Conservation (phyloP, 2,797 vertebrate species). For the Ataeniobius toweri region DNA sequence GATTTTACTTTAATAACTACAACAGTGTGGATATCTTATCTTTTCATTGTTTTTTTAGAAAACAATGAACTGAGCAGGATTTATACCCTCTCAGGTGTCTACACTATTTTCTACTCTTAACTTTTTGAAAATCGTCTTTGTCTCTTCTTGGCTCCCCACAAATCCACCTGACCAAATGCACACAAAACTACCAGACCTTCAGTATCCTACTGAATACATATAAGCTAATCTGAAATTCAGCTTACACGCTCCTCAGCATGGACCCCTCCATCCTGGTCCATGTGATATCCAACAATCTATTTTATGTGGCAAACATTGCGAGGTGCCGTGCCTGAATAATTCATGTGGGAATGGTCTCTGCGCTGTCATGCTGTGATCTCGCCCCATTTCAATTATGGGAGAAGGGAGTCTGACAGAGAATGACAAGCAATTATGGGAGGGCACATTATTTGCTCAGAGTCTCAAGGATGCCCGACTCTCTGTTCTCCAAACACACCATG, state of each 20-base stretch:
- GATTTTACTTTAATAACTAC: too few species aligned
- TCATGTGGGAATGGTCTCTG: conserved; percentile 46
- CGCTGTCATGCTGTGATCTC: conserved; percentile 58
- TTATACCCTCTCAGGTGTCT: not conserved
- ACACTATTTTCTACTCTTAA: not conserved
- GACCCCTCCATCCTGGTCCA: conserved; percentile 44
- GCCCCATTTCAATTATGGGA: conserved; percentile 63
- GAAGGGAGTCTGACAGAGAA: conserved; percentile 56
- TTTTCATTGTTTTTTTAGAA: not conserved
- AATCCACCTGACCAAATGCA: conserved; percentile 6
- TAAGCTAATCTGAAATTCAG: conserved; percentile 54
- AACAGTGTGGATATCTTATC: too few species aligned
- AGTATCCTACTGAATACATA: conserved; percentile 31
- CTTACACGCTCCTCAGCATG: conserved; percentile 40
- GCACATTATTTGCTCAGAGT: conserved; percentile 37
- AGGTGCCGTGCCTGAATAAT: conserved; percentile 68
- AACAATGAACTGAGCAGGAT: not conserved
- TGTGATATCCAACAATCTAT: conserved; percentile 58
- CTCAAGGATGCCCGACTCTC: conserved; percentile 31
- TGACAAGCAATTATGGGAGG: conserved; percentile 62
- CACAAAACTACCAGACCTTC: conserved; percentile 26
- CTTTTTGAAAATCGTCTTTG: not conserved
- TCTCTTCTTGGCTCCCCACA: conserved; percentile 9
- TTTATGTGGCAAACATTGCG: conserved; percentile 35
- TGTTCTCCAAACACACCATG: conserved; percentile 31